Evolutionary conservation across 1,140 invertebrate species (phyloP).

Genomic region (Venturia canescens): DNA sequence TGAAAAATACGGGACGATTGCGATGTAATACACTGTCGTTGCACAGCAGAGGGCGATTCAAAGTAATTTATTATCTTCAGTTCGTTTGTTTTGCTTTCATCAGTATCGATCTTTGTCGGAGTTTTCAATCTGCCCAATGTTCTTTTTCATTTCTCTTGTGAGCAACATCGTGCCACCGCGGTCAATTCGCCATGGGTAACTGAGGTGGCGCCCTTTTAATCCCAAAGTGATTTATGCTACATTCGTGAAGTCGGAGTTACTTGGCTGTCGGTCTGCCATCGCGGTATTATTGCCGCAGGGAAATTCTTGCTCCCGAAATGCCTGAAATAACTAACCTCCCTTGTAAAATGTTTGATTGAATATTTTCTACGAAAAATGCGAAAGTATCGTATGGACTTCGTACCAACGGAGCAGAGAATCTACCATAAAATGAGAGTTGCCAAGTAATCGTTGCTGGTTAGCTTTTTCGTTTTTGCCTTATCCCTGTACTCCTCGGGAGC

Average conservation of each 20-base stretch:
- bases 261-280: neutral
- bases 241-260: slow-evolving; percentile 26
- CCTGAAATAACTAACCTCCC: neutral
- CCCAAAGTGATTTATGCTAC: slow-evolving; percentile 38
- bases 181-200: slow-evolving; percentile 17
- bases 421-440: slow-evolving; percentile 52
- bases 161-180: neutral
- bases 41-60: neutral
- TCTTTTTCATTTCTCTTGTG: slow-evolving; percentile 30
- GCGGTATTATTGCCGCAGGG: neutral
- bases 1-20: slow-evolving; percentile 34
- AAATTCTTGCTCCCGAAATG: neutral
- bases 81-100: slow-evolving; percentile 40
- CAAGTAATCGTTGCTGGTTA: slow-evolving; percentile 34
- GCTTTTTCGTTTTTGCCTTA: neutral
- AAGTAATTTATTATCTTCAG: slow-evolving; percentile 29
- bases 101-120: slow-evolving; percentile 40
- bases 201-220: slow-evolving; percentile 43
- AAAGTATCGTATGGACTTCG: neutral
- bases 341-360: neutral
- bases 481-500: neutral
- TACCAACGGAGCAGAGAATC: neutral
- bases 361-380: neutral
- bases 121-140: slow-evolving; percentile 12
- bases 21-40: slow-evolving; percentile 16